Base-by-base conservation (phyloP, 2,113 vertebrate species). In the Copsychus sechellarum region DNA sequence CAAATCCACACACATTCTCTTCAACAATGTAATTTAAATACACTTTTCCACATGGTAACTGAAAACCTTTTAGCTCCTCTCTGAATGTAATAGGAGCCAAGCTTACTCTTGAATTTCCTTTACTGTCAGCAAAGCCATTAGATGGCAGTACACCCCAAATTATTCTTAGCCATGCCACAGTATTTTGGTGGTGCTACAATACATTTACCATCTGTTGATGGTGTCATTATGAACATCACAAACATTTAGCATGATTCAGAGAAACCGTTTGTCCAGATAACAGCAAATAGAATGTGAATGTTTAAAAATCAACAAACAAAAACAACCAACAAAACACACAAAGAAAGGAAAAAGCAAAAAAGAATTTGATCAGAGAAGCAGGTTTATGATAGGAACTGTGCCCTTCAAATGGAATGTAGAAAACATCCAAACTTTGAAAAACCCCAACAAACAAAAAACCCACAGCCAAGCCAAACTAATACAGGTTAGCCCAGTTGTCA, bases 91-190 rank as follows among this genome's bases (percentile, higher is more conserved):
- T 11, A 31, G 8, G 5, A 81, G 8, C 12, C 24, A 71, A 60
- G 31, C 7, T 57, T 43, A 25, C 12, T 6, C 29, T 70, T n/a
- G 5, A 0, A 4, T 61, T 87, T 89, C 48, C 51, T 25, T 14
- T 76, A 5, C 10, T 36, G 57, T 40, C 58, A 92, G 28, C 33
- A 86, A 86, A 69, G 36, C 95, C 96, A 79, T 94, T 97, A 97
- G 97, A 53, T 96, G 97, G 95, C 97, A 95, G 93, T 61, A 70
- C 65, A 91, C 43, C 82, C 95, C 81, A 91, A 97, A 79, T 73
- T 90, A 90, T 87, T 93, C 62, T 40, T 40, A 87, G 25, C 12
- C 9, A 19, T 25, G 48, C 7, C 36, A 26, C 31, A 24, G 31
- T 26, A 24, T 14, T 72, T 25, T 53, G 24, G 36, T 67, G 22